phyloP scores from a whole-genome alignment of 2,888 invertebrate genomes.

The Steinernema hermaphroditum region DNA sequence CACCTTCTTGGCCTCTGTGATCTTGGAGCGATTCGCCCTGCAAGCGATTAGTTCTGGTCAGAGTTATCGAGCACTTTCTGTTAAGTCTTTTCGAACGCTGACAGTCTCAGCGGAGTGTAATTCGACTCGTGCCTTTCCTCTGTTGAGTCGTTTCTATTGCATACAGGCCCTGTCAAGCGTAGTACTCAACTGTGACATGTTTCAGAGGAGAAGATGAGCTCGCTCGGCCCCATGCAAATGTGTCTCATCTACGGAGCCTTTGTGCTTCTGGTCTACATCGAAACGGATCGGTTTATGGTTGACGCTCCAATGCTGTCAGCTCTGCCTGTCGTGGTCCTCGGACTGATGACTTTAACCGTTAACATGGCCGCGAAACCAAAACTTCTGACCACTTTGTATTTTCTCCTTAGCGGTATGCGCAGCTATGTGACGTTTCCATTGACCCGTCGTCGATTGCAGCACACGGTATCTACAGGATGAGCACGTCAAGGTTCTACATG shows the following conservation, averaged over 20 bases:
- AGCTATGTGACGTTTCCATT: too few relatives aligned
- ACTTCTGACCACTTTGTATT: conserved; percentile 17
- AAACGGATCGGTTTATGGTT: conserved; percentile 6
- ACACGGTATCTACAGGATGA: conserved; percentile 11
- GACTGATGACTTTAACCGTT: conserved; percentile 7
- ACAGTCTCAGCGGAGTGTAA: too few relatives aligned
- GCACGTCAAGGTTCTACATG: conserved; percentile 20
- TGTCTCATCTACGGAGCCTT: conserved; percentile 5
- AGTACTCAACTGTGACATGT: too few relatives aligned
- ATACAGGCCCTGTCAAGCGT: too few relatives aligned
- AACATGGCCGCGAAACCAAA: conserved; percentile 20
- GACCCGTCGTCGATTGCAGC: too few relatives aligned
- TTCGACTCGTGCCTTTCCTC: too few relatives aligned
- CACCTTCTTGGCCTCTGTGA: too few relatives aligned
- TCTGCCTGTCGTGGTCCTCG: conserved; percentile 1
- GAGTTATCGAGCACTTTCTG: too few relatives aligned
- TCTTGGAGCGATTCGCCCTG: too few relatives aligned
- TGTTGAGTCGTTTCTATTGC: too few relatives aligned
- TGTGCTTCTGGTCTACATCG: conserved; percentile 10
- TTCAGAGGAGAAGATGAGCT: conserved; percentile 9
- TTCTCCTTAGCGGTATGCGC: not conserved
- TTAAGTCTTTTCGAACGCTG: too few relatives aligned
- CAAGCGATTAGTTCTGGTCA: too few relatives aligned
- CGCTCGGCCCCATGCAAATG: conserved; percentile 16
- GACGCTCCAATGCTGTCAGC: conserved; percentile 27